phyloP scores from a whole-genome alignment of 2,113 vertebrate species.

The Morone chrysops region DNA sequence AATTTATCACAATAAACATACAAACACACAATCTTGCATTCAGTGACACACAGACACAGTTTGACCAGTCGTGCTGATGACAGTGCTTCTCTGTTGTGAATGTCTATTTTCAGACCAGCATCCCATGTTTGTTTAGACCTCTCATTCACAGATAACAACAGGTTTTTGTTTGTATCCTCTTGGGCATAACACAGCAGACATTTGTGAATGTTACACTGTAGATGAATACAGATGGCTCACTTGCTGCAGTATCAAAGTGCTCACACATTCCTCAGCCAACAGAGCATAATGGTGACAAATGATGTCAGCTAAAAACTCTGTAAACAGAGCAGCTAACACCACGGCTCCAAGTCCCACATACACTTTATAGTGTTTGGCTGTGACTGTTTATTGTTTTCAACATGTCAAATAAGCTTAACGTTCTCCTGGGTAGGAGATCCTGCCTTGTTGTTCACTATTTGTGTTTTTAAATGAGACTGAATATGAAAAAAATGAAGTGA shows the following conservation, averaged over 20 bases:
- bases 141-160: constrained; percentile 64
- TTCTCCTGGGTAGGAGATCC: neutral
- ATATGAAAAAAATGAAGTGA: neutral
- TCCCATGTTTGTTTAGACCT: constrained; percentile 34
- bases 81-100: constrained; percentile 35
- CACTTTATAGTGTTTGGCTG: constrained; percentile 18
- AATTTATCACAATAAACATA: constrained; percentile 15
- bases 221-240: constrained; percentile 53
- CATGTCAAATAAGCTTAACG: neutral
- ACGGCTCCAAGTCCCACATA: constrained; percentile 36
- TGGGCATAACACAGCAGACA: constrained; percentile 55
- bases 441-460: neutral
- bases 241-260: constrained; percentile 46
- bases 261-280: constrained; percentile 50
- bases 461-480: neutral
- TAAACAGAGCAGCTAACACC: constrained; percentile 30
- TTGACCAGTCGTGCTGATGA: constrained; percentile 6
- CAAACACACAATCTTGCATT: neutral
- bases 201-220: constrained; percentile 32
- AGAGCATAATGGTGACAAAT: constrained; percentile 72
- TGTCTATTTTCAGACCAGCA: constrained; percentile 41
- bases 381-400: constrained; percentile 7
- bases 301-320: constrained; percentile 54
- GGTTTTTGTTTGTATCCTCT: constrained; percentile 62
- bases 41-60: neutral